Evolutionary conservation across 2,888 invertebrate genomes (phyloP).

Genomic region (Eristalinus sepulchralis): DNA sequence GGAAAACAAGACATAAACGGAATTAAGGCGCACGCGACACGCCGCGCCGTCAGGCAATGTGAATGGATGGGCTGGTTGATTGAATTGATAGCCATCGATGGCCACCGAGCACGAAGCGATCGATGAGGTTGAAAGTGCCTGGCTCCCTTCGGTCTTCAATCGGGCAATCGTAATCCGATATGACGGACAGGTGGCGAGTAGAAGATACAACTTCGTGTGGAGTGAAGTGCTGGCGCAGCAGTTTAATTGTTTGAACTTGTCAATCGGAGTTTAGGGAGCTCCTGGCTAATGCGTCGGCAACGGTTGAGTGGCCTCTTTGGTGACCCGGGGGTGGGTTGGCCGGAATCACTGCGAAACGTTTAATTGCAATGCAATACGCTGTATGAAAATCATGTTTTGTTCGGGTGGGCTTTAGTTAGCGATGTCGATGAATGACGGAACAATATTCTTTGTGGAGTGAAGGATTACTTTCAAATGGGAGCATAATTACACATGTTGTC

Average conservation of each 20-base stretch:
- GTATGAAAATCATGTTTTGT: background rate
- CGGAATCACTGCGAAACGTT: slow-evolving; percentile 55
- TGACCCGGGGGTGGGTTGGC: slow-evolving; percentile 14
- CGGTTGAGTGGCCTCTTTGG: background rate
- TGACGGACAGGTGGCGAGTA: slow-evolving; percentile 50
- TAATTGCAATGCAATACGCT: background rate
- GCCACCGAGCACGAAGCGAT: slow-evolving; percentile 23
- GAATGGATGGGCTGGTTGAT: slow-evolving; percentile 29
- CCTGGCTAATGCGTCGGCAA: background rate
- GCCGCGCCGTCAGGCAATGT: background rate
- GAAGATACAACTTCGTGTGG: background rate
- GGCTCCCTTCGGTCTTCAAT: slow-evolving; percentile 51
- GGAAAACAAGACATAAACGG: background rate
- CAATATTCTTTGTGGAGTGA: background rate
- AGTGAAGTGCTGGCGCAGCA: slow-evolving; percentile 12
- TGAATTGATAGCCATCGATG: slow-evolving; percentile 68
- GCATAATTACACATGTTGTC: no score
- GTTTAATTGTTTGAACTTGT: slow-evolving; percentile 66
- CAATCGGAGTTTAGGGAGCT: slow-evolving; percentile 38
- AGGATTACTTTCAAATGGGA: no score
- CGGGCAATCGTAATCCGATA: slow-evolving; percentile 65
- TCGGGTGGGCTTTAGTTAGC: background rate
- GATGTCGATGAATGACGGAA: background rate
- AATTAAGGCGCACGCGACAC: slow-evolving; percentile 55
- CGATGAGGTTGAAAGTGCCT: slow-evolving; percentile 59